Evolutionary conservation across 2,113 vertebrate species (phyloP).

Genomic region (Pituophis catenifer): DNA sequence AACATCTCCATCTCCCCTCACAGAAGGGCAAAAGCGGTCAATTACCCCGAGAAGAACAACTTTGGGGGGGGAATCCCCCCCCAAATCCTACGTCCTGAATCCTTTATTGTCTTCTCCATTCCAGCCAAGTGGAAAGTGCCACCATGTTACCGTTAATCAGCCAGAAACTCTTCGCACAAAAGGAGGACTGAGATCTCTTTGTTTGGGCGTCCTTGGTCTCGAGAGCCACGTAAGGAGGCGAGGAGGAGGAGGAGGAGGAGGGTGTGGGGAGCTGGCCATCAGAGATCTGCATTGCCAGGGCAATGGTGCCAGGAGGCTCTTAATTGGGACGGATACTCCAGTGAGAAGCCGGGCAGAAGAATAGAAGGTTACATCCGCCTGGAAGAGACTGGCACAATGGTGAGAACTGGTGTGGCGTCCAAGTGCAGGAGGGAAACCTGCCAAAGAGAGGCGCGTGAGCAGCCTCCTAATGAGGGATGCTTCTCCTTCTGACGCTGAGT

Average conservation of each 20-base stretch:
- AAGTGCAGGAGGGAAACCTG: background rate
- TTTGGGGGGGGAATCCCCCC: background rate
- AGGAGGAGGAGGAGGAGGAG: background rate
- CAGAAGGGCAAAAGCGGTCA: background rate
- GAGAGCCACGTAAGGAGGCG: background rate
- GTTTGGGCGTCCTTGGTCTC: background rate
- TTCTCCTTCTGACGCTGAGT: background rate
- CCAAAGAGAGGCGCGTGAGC: background rate
- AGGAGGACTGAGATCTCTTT: slow-evolving; percentile 36
- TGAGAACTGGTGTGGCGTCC: slow-evolving; percentile 20
- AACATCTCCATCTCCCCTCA: background rate
- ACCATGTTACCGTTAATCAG: slow-evolving; percentile 42
- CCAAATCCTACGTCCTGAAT: background rate
- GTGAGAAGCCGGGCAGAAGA: background rate
- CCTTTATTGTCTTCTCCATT: background rate
- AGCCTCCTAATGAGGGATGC: slow-evolving; percentile 32
- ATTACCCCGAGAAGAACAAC: background rate
- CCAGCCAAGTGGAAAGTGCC: slow-evolving; percentile 13
- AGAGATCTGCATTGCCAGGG: slow-evolving; percentile 34
- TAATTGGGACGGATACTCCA: slow-evolving; percentile 42
- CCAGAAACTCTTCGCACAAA: slow-evolving; percentile 7
- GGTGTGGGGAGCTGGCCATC: slow-evolving; percentile 12
- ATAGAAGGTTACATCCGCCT: slow-evolving; percentile 15
- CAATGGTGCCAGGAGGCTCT: slow-evolving; percentile 12
- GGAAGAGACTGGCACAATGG: slow-evolving; percentile 16